phyloP scores from a whole-genome alignment of 2,888 invertebrate genomes.

The Ormyrus thymus region DNA sequence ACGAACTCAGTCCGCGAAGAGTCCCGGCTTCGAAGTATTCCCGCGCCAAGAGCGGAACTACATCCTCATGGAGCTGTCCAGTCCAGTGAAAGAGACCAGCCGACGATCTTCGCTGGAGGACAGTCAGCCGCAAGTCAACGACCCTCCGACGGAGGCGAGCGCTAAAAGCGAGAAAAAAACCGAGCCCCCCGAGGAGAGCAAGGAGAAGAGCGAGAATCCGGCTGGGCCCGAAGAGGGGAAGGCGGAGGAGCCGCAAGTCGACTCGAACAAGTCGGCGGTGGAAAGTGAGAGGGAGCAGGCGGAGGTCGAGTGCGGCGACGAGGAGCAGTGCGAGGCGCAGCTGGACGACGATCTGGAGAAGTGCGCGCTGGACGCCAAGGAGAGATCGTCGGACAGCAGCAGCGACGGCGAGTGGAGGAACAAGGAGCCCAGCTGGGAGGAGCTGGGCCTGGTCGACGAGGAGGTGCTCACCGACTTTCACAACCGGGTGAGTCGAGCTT shows the following conservation, averaged over 20 bases:
- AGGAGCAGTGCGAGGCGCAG: neutral
- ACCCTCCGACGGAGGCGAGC: neutral
- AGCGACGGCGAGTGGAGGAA: constrained; percentile 59
- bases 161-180: neutral
- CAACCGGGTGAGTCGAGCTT: constrained; percentile 83
- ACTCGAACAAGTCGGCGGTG: constrained; percentile 23
- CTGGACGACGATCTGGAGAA: constrained; percentile 50
- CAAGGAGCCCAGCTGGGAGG: constrained; percentile 78
- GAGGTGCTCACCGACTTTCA: constrained; percentile 81
- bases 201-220: neutral
- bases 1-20: constrained; percentile 58
- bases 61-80: constrained; percentile 66
- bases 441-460: constrained; percentile 79
- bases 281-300: constrained; percentile 18
- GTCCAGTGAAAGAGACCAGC: constrained; percentile 57
- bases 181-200: constrained; percentile 42
- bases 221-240: neutral
- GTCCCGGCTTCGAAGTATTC: constrained; percentile 61
- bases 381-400: constrained; percentile 56
- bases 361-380: constrained; percentile 47
- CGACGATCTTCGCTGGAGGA: constrained; percentile 49
- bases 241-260: constrained; percentile 14
- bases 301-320: neutral
- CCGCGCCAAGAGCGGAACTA: constrained; percentile 66
- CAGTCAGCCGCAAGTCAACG: constrained; percentile 33